phyloP scores from a whole-genome alignment of 2,888 invertebrate genomes.

The Ophion slaviceki region DNA sequence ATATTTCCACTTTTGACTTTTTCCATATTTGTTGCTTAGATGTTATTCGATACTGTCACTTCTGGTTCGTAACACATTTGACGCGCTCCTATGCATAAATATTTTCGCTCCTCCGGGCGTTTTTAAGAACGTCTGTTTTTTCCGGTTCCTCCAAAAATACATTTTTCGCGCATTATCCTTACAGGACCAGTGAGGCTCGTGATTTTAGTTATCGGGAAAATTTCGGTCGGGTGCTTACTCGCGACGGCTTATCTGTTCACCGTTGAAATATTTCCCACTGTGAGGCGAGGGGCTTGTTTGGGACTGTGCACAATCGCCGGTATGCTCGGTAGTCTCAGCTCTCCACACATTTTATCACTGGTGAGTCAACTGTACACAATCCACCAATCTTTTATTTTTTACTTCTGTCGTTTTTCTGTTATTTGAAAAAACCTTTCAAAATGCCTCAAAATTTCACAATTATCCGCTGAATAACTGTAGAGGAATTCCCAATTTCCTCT shows the following conservation, averaged over 20 bases:
- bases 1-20: background rate
- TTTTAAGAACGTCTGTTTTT: background rate
- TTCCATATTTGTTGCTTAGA: background rate
- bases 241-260: conserved; percentile 82
- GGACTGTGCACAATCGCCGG: conserved; percentile 84
- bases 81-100: background rate
- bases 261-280: conserved; percentile 82
- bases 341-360: conserved; percentile 81
- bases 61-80: background rate
- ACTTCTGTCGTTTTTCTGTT: too few species aligned
- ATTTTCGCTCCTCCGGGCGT: background rate
- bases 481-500: background rate
- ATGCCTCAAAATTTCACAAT: too few species aligned
- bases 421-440: too few species aligned
- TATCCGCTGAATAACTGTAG: too few species aligned
- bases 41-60: background rate
- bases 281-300: conserved; percentile 80
- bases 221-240: conserved; percentile 83
- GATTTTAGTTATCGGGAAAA: conserved; percentile 82
- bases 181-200: conserved; percentile 61
- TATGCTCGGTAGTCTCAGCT: conserved; percentile 84
- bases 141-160: background rate
- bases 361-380: conserved; percentile 70
- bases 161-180: conserved; percentile 8
- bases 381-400: background rate